Conservation (phyloP, 2,113 vertebrate genomes). For the Centropristis striata region DNA sequence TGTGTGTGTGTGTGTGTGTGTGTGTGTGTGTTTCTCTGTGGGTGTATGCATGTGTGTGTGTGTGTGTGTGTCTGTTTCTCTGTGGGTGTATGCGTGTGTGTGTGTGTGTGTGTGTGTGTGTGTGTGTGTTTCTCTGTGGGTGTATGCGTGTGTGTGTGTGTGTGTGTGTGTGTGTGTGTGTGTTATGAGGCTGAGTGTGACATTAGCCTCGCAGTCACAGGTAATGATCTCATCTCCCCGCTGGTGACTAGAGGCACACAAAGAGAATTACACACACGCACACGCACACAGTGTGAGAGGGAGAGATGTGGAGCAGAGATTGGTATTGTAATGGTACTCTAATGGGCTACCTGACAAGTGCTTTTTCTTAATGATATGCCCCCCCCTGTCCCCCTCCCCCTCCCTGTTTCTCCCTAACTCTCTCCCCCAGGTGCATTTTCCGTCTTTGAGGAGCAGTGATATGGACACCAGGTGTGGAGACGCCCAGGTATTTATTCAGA, state of each 20-base stretch:
- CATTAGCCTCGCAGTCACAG: conserved; percentile 80
- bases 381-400: neutral
- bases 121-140: conserved; percentile 5
- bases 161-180: conserved; percentile 41
- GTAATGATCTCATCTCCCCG: conserved; percentile 82
- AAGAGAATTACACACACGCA: conserved; percentile 61
- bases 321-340: conserved; percentile 79
- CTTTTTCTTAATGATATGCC: conserved; percentile 77
- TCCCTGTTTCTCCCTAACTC: conserved; percentile 9
- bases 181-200: conserved; percentile 55
- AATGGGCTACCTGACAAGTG: conserved; percentile 75
- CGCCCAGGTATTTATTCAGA: conserved; percentile 66
- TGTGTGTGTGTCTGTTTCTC: too few relatives aligned
- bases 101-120: too few relatives aligned
- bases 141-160: conserved; percentile 26
- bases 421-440: conserved; percentile 67
- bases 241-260: conserved; percentile 69
- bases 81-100: too few relatives aligned
- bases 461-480: conserved; percentile 79
- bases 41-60: too few relatives aligned
- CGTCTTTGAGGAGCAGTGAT: conserved; percentile 69
- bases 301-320: conserved; percentile 70
- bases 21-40: neutral
- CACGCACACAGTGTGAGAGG: conserved; percentile 48
- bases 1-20: conserved; percentile 25